Evolutionary conservation across 1,140 invertebrate genomes (phyloP).

Genomic region (Melipona quadrifasciata): DNA sequence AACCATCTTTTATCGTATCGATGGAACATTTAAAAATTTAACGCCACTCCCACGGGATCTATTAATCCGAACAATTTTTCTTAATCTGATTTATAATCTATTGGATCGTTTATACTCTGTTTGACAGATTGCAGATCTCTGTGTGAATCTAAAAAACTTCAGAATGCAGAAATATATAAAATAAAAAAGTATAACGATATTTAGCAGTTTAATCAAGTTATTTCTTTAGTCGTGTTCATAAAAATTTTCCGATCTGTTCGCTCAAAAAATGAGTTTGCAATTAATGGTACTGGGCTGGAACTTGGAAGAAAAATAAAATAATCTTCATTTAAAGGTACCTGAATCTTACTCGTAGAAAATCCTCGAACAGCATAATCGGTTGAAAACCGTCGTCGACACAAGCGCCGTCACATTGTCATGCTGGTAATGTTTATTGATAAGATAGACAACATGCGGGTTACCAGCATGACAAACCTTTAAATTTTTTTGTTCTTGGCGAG

Average conservation of each 20-base stretch:
- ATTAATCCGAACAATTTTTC: too few species aligned
- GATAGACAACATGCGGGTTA: slow-evolving; percentile 70
- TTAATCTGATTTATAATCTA: too few species aligned
- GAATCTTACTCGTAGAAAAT: slow-evolving; percentile 12
- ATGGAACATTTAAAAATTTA: neutral
- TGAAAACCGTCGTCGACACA: slow-evolving; percentile 37
- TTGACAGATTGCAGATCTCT: too few species aligned
- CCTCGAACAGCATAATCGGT: neutral
- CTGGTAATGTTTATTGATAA: slow-evolving; percentile 77
- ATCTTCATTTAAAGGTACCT: neutral
- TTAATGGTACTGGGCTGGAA: neutral
- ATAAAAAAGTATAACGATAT: too few species aligned
- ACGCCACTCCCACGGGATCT: too few species aligned
- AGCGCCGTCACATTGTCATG: slow-evolving; percentile 58
- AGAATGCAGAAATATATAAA: too few species aligned
- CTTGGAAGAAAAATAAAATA: neutral
- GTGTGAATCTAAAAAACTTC: too few species aligned
- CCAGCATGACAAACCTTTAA: slow-evolving; percentile 65
- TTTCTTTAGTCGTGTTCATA: too few species aligned
- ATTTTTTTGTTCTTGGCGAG: slow-evolving; percentile 61
- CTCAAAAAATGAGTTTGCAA: neutral
- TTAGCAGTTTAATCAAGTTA: too few species aligned
- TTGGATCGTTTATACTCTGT: too few species aligned
- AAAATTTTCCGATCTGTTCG: too few species aligned
- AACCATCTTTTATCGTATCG: neutral